Percentiles rank a stretch among this genome's conserved stretches.
Conservation (phyloP, 2,888 invertebrate species). For the Pardosa pseudoannulata region DNA sequence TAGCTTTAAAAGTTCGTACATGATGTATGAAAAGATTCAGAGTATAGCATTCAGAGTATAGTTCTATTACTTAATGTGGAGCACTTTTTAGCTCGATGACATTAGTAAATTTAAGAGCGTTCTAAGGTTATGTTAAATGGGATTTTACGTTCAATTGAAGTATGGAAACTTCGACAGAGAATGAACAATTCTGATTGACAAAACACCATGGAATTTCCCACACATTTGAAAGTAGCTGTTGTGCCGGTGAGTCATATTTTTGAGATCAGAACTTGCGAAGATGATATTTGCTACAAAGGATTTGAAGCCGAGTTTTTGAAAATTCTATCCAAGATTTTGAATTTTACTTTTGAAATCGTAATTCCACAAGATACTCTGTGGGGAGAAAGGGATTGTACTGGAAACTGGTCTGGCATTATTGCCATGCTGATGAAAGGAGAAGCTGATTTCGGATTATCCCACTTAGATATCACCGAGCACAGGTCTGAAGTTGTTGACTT, state of each 20-base stretch:
- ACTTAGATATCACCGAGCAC: slow-evolving; percentile 16
- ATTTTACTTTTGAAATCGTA: slow-evolving; percentile 17
- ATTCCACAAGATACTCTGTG: not conserved
- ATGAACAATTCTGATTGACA: too few species aligned
- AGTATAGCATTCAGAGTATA: too few species aligned
- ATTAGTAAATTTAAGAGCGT: too few species aligned
- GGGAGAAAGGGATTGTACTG: not conserved
- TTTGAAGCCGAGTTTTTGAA: slow-evolving; percentile 15
- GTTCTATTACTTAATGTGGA: too few species aligned
- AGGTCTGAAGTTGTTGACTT: slow-evolving; percentile 9
- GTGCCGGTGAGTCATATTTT: not conserved
- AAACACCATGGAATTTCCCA: not conserved
- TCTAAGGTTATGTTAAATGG: too few species aligned
- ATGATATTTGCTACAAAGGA: not conserved
- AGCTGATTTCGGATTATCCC: slow-evolving; percentile 26
- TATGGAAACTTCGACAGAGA: too few species aligned
- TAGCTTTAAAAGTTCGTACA: too few species aligned
- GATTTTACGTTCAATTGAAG: too few species aligned
- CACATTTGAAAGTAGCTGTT: not conserved
- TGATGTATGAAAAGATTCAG: too few species aligned
- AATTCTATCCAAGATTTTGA: slow-evolving; percentile 11
- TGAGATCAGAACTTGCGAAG: not conserved
- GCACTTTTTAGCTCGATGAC: too few species aligned
- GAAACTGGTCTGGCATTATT: slow-evolving; percentile 18
- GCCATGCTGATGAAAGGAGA: slow-evolving; percentile 25